Evolutionary conservation across 2,113 vertebrate species (phyloP).

Genomic region (Cyanistes caeruleus): DNA sequence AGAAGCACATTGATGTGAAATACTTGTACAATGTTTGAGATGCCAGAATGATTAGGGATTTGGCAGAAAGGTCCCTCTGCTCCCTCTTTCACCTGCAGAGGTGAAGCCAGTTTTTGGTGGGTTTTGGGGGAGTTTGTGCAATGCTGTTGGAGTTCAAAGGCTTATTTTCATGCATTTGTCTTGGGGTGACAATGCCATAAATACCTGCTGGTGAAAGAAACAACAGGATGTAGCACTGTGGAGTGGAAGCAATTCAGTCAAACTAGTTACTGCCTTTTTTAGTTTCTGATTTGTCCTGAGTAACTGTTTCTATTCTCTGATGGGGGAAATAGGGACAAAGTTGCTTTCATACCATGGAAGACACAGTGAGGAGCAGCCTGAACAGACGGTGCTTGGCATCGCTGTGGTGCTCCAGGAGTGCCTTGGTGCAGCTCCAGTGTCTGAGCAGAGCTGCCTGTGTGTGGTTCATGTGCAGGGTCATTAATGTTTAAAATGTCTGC

Average conservation of each 20-base stretch:
- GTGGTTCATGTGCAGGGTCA: not conserved
- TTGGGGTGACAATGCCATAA: not conserved
- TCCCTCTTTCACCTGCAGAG: not conserved
- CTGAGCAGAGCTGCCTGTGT: not conserved
- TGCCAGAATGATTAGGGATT: not conserved
- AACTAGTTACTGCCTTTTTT: not conserved
- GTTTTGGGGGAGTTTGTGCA: not conserved
- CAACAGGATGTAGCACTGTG: not conserved
- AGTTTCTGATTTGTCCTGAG: not conserved
- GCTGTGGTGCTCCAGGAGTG: fast-evolving
- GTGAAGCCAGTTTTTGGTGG: fast-evolving
- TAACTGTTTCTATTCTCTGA: not conserved
- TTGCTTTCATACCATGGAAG: not conserved
- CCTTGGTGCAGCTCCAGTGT: fast-evolving
- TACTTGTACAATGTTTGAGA: not conserved
- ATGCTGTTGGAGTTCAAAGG: not conserved
- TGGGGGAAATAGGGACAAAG: not conserved
- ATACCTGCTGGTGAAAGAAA: not conserved
- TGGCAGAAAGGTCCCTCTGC: not conserved
- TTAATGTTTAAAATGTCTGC: not conserved
- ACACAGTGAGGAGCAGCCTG: not conserved
- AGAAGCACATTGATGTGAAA: not conserved
- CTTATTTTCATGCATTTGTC: not conserved
- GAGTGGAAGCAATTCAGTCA: not conserved
- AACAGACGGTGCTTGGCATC: not conserved